phyloP scores from a whole-genome alignment of 2,888 invertebrate genomes.

The Drepana falcataria region DNA sequence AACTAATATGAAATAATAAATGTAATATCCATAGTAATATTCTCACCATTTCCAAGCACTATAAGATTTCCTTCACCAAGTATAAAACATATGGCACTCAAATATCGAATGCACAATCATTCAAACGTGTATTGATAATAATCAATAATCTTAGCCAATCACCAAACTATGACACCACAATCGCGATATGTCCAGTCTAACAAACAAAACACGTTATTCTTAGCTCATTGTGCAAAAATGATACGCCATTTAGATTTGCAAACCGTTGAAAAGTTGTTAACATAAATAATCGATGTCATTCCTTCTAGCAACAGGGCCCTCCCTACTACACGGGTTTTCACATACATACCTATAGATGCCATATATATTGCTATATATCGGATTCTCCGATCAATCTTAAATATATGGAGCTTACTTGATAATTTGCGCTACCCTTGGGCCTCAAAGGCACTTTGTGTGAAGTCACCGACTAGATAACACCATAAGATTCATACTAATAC shows the following conservation, averaged over 20 bases:
- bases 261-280: slow-evolving; percentile 23
- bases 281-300: slow-evolving; percentile 57
- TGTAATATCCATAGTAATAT: no score
- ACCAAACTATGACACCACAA: not conserved
- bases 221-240: slow-evolving; percentile 3
- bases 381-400: slow-evolving; percentile 29
- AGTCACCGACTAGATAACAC: slow-evolving; percentile 28
- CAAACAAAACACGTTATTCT: slow-evolving; percentile 2
- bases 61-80: no score
- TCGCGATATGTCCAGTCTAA: not conserved
- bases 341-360: slow-evolving; percentile 31
- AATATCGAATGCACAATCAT: no score
- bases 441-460: slow-evolving; percentile 24
- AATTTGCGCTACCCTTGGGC: slow-evolving; percentile 12
- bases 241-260: slow-evolving; percentile 10
- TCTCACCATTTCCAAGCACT: no score
- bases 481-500: slow-evolving; percentile 29
- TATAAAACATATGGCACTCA: no score
- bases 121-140: no score
- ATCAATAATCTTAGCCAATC: not conserved
- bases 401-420: slow-evolving; percentile 25
- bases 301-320: slow-evolving; percentile 65
- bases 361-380: slow-evolving; percentile 23
- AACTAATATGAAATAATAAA: no score
- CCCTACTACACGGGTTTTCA: slow-evolving; percentile 30